phyloP scores from a whole-genome alignment of 2,113 vertebrate genomes.

The Dryoscopus gambensis region DNA sequence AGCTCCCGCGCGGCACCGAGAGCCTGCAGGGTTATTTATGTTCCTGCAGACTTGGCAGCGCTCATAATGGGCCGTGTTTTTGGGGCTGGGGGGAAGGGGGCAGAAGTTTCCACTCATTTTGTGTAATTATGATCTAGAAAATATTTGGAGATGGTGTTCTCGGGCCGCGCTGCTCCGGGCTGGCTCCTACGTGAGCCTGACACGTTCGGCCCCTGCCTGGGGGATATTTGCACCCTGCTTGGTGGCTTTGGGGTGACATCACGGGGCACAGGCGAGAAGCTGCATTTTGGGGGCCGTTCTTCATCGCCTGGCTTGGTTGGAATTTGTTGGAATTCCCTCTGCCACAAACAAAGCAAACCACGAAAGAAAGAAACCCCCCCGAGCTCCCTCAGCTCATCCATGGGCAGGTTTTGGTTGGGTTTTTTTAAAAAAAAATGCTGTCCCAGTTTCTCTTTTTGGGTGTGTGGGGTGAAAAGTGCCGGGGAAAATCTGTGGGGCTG shows the following conservation, averaged over 20 bases:
- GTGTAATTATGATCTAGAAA: conserved; percentile 65
- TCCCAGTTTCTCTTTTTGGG: background rate
- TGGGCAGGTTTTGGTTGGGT: background rate
- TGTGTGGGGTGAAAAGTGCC: background rate
- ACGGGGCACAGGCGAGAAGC: background rate
- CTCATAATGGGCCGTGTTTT: conserved; percentile 22
- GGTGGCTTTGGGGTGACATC: background rate
- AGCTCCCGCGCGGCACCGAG: background rate
- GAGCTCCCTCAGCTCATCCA: background rate
- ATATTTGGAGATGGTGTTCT: conserved; percentile 60
- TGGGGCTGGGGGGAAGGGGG: background rate
- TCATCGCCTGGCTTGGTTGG: background rate
- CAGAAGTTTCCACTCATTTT: conserved; percentile 57
- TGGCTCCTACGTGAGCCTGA: conserved; percentile 41
- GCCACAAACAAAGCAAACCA: background rate
- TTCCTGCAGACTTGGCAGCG: conserved; percentile 14
- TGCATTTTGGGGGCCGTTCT: conserved; percentile 9
- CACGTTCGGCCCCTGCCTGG: background rate
- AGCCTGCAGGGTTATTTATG: conserved; percentile 30
- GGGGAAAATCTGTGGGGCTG: accelerated
- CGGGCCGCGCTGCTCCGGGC: background rate
- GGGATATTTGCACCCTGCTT: background rate
- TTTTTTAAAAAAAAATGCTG: background rate
- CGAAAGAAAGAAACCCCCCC: background rate
- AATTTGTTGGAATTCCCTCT: conserved; percentile 4